Conservation (phyloP, 2,113 vertebrate species). For the Chionomys nivalis region DNA sequence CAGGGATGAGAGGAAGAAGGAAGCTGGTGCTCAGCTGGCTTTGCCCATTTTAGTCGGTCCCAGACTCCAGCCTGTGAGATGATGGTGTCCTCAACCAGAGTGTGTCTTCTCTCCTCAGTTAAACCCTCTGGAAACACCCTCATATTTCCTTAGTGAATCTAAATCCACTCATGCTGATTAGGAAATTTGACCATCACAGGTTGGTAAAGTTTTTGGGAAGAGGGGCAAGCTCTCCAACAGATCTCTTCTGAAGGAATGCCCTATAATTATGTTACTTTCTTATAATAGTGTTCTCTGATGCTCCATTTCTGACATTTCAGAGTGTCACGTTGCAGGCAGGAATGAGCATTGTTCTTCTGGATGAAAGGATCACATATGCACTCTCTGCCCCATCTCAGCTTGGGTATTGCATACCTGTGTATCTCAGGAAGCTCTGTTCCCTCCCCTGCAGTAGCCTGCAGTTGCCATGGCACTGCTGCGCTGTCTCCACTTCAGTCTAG, state of each 20-base stretch:
- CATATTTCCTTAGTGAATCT: background rate
- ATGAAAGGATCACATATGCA: background rate
- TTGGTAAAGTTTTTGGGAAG: background rate
- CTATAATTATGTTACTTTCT: background rate
- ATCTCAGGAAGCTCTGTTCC: background rate
- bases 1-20: background rate
- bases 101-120: background rate
- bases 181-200: background rate
- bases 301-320: background rate
- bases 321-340: background rate
- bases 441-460: background rate
- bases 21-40: background rate
- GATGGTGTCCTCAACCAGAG: background rate
- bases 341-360: background rate
- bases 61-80: background rate
- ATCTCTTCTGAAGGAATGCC: background rate
- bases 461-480: conserved; percentile 51
- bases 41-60: background rate
- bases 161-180: background rate
- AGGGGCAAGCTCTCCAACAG: background rate
- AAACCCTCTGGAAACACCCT: background rate
- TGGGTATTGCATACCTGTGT: background rate
- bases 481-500: background rate
- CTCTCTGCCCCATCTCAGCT: background rate
- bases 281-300: background rate